phyloP scores from a whole-genome alignment of 2,113 vertebrate genomes.

The Morone saxatilis region DNA sequence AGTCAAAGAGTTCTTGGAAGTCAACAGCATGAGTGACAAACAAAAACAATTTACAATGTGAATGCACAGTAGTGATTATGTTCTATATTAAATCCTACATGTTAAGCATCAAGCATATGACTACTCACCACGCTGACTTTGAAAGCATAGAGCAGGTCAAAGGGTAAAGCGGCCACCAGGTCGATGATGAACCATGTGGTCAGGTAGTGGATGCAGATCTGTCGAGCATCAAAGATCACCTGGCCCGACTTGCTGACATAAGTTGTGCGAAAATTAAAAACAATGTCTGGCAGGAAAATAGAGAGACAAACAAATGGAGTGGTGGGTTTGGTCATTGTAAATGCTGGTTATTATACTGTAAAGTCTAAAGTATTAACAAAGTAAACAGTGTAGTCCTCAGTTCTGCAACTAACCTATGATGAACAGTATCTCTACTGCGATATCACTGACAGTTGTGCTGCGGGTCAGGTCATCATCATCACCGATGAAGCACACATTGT shows the following conservation, averaged over 20 bases:
- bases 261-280: slow-evolving; percentile 97
- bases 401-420: slow-evolving; percentile 90
- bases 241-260: slow-evolving; percentile 99
- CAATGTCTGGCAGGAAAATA: slow-evolving; percentile 88
- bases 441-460: slow-evolving; percentile 97
- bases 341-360: background rate
- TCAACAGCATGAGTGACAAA: background rate
- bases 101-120: background rate
- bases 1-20: background rate
- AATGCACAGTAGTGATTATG: background rate
- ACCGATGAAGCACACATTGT: slow-evolving; percentile 97
- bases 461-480: slow-evolving; percentile 96
- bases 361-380: background rate
- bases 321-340: background rate
- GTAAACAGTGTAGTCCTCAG: background rate
- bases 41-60: background rate
- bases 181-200: slow-evolving; percentile 99
- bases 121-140: slow-evolving; percentile 98
- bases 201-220: slow-evolving; percentile 98
- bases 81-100: background rate
- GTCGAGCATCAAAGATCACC: slow-evolving; percentile 98
- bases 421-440: slow-evolving; percentile 98
- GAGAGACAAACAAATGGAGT: slow-evolving; percentile 22
- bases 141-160: slow-evolving; percentile 97
- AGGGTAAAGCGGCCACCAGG: slow-evolving; percentile 95